A percentile compares a stretch with the other conserved stretches of the same genome.
Conservation (phyloP, 2,888 invertebrate genomes). For the Luffia ferchaultella region DNA sequence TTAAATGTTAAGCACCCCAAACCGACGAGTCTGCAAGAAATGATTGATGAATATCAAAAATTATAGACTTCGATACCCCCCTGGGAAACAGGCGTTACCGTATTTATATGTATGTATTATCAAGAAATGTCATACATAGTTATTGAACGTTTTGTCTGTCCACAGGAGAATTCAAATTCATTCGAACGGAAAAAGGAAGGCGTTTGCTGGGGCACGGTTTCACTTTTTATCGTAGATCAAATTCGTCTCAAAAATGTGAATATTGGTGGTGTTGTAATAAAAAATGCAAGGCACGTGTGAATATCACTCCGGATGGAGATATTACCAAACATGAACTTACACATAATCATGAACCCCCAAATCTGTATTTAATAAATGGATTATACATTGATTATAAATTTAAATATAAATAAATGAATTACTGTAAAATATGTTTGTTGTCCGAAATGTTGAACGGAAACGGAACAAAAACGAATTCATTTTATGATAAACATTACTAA, state of each 20-base stretch:
- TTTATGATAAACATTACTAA: no score
- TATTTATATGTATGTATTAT: no score
- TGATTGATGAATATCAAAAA: background rate
- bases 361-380: no score
- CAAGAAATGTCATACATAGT: no score
- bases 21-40: background rate
- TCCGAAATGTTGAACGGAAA: no score
- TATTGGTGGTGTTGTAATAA: background rate
- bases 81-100: no score
- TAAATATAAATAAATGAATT: no score
- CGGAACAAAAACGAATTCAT: no score
- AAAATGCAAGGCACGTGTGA: slow-evolving; percentile 45
- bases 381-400: no score
- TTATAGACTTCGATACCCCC: no score
- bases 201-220: background rate
- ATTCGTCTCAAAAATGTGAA: background rate
- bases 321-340: slow-evolving; percentile 43
- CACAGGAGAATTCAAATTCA: background rate
- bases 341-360: slow-evolving; percentile 41
- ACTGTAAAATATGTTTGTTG: no score
- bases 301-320: slow-evolving; percentile 35
- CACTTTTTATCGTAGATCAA: background rate
- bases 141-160: no score
- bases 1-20: background rate
- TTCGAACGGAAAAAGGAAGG: background rate